phyloP scores from a whole-genome alignment of 2,888 invertebrate genomes.

The Chrysomela aeneicollis region DNA sequence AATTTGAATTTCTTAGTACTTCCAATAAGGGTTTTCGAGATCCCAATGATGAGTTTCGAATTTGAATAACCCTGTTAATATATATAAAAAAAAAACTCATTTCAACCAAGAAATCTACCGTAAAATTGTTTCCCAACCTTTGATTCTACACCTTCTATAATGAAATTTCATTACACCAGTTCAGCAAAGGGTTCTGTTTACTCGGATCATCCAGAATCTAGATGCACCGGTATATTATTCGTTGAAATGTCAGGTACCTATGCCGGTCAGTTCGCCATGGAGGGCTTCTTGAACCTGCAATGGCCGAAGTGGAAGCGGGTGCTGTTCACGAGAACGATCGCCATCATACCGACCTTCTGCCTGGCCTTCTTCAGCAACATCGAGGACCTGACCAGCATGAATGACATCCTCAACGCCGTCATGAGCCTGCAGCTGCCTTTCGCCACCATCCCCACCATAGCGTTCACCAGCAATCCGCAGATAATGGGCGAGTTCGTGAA shows the following conservation, averaged over 20 bases:
- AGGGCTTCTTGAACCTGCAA: conserved; percentile 84
- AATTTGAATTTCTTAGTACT: too few species aligned
- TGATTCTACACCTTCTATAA: too few species aligned
- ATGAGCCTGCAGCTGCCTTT: conserved; percentile 90
- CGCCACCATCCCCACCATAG: conserved; percentile 84
- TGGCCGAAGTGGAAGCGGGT: conserved; percentile 91
- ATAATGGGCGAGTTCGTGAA: conserved; percentile 89
- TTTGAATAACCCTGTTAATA: too few species aligned
- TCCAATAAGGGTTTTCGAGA: too few species aligned
- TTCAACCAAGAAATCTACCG: too few species aligned
- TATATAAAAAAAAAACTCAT: too few species aligned
- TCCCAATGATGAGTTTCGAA: too few species aligned
- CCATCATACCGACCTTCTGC: conserved; percentile 77
- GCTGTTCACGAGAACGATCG: conserved; percentile 79
- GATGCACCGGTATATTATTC: too few species aligned
- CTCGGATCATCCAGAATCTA: too few species aligned
- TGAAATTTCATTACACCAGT: too few species aligned
- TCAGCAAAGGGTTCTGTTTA: too few species aligned
- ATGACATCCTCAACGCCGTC: conserved; percentile 84
- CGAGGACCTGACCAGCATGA: conserved; percentile 78
- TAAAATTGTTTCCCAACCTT: too few species aligned
- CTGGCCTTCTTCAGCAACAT: conserved; percentile 74
- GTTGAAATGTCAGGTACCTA: conserved; percentile 66
- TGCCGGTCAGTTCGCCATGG: conserved; percentile 90
- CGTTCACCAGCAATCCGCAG: conserved; percentile 79